Conservation (phyloP, 2,888 invertebrate species). For the Ophraella communa region DNA sequence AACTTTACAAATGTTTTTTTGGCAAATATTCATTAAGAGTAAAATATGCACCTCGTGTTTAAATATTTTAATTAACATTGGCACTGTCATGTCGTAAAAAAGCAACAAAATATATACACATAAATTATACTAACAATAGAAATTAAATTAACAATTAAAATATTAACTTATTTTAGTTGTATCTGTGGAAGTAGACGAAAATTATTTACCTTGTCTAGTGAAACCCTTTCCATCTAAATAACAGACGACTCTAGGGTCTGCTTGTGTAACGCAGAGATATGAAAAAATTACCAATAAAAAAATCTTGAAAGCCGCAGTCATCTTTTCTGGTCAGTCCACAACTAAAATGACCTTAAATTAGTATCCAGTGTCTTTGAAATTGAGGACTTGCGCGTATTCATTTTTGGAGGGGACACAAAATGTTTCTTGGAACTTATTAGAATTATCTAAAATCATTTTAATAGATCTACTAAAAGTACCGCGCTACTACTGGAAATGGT, state of each 20-base stretch:
- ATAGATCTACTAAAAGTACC: background rate
- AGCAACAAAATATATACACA: no score
- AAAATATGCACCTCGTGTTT: no score
- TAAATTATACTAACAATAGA: no score
- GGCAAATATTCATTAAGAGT: no score
- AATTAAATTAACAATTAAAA: no score
- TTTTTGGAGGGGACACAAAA: constrained; percentile 20
- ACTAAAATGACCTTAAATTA: constrained; percentile 28
- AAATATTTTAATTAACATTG: no score
- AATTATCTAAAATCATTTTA: background rate
- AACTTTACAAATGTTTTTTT: no score
- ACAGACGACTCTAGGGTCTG: constrained; percentile 71
- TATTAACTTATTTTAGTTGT: background rate
- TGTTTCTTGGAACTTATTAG: background rate
- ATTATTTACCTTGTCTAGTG: constrained; percentile 68
- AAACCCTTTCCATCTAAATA: constrained; percentile 76
- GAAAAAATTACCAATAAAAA: constrained; percentile 43
- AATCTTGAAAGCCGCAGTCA: constrained; percentile 36
- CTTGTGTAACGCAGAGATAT: constrained; percentile 48
- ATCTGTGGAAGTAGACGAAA: background rate
- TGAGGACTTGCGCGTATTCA: constrained; percentile 18
- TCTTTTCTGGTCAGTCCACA: constrained; percentile 10
- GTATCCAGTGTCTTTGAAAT: constrained; percentile 32
- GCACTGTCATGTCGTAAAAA: no score
- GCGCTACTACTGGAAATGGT: background rate